Conservation (phyloP, 1,140 invertebrate species). For the Bombyx mandarina region DNA sequence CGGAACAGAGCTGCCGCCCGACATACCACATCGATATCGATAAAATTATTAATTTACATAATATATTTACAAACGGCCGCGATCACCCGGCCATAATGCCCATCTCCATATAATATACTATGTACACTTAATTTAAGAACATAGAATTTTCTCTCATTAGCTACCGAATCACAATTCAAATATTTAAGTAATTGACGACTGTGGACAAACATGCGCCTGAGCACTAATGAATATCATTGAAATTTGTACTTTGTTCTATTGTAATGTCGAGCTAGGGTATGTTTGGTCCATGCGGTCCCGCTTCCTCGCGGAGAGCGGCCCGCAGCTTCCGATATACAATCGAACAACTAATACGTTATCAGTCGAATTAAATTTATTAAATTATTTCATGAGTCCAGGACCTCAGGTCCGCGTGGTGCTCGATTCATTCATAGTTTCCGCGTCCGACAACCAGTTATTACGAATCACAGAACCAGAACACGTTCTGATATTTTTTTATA, state of each 20-base stretch:
- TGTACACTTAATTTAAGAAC: slow-evolving; percentile 68
- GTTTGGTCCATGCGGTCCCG: slow-evolving; percentile 64
- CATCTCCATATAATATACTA: slow-evolving; percentile 63
- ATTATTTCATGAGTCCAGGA: too few species aligned
- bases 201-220: slow-evolving; percentile 67
- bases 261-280: slow-evolving; percentile 57
- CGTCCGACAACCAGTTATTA: too few species aligned
- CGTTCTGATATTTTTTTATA: too few species aligned
- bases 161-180: slow-evolving; percentile 70
- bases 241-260: slow-evolving; percentile 69
- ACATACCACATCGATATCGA: slow-evolving; percentile 35
- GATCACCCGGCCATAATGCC: slow-evolving; percentile 60
- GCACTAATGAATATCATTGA: slow-evolving; percentile 64
- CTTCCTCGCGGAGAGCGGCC: slow-evolving; percentile 14
- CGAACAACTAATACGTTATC: neutral
- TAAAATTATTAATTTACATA: slow-evolving; percentile 65
- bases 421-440: too few species aligned
- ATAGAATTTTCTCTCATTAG: slow-evolving; percentile 69
- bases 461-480: too few species aligned
- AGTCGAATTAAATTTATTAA: too few species aligned
- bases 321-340: slow-evolving; percentile 1
- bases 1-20: slow-evolving; percentile 14
- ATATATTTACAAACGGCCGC: slow-evolving; percentile 63
- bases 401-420: too few species aligned
- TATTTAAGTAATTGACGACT: slow-evolving; percentile 70